Evolutionary conservation across 2,113 vertebrate species (phyloP), one percentile per base, ranked within the genome.

Genomic region (Pachycephala philippinensis): DNA sequence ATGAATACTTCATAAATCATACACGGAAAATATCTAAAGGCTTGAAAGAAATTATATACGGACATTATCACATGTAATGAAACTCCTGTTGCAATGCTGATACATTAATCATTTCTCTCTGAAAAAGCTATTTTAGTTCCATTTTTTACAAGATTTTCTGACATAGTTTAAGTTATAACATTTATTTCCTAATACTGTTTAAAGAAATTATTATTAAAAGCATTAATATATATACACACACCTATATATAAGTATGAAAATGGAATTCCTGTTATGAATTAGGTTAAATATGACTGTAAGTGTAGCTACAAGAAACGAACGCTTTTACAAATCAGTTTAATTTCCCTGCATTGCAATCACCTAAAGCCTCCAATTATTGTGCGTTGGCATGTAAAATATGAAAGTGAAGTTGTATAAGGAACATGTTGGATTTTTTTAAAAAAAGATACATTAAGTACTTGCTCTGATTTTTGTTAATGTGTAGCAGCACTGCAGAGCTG

Each of bases 1-100:
- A 85, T 39, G 47, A 77, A 75, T 88, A 66, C 57, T 49, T 65
- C 15, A 85, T 76, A 88, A 79, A 87, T 76, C 75, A 94, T 35
- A 56, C 28, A 60, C 0, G 1, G 37, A 69, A 81, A 54, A 59
- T 52, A 90, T 66, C 60, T 90, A 76, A 78, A 42, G 59, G 19
- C 40, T 78, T 91, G 31, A 84, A 90, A 87, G 47, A 70, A 93
- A 93, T 81, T 56, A 54, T 49, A 76, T 47, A 60, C 0, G 0
- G 35, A 35, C 12, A 10, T 79, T 83, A 59, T 56, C 31, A 54
- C 45, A 60, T 9, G 20, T 56, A 87, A 75, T 64, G 49, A 91
- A 95, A 83, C 21, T 82, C 44, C 28, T 54, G n/a, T 59, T 90
- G 40, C 31, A 10, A 39, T 83, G 71, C 39, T 84, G 63, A 61